phyloP scores from a whole-genome alignment of 92 coral and sea anemone species.

The Desmophyllum pertusum region DNA sequence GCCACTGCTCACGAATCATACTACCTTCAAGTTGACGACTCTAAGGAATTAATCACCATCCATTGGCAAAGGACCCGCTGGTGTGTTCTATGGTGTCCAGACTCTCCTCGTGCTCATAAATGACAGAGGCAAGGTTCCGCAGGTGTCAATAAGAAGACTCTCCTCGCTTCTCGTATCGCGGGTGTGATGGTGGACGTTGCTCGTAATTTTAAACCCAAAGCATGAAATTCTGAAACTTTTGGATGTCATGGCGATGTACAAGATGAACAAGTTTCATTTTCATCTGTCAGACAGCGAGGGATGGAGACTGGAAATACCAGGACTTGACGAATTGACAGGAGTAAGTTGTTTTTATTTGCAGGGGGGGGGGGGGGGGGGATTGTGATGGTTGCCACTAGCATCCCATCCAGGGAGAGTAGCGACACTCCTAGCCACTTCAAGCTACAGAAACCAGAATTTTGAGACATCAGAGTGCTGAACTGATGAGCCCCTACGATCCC shows the following conservation, averaged over 20 bases:
- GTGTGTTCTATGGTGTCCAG: conserved; percentile 88
- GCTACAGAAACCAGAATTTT: too few relatives aligned
- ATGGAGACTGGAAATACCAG: conserved; percentile 96
- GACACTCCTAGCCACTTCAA: too few relatives aligned
- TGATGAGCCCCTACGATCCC: too few relatives aligned
- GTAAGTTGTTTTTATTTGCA: too few relatives aligned
- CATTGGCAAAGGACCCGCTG: conserved; percentile 57
- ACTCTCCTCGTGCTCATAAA: conserved; percentile 69
- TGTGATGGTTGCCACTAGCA: too few relatives aligned
- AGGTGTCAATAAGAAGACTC: conserved; percentile 68
- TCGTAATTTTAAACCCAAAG: conserved; percentile 85
- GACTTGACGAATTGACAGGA: conserved; percentile 76
- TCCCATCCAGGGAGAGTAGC: too few relatives aligned
- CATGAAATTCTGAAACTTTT: conserved; percentile 75
- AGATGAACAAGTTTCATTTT: conserved; percentile 92
- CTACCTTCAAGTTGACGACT: conserved; percentile 40
- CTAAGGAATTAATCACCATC: conserved; percentile 49
- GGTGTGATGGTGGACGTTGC: conserved; percentile 94
- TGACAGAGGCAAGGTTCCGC: conserved; percentile 56
- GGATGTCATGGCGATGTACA: conserved; percentile 93
- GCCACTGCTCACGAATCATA: conserved; percentile 67
- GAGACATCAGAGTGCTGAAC: too few relatives aligned
- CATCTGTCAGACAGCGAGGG: conserved; percentile 94
- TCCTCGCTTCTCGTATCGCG: conserved; percentile 87
- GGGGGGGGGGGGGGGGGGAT: too few relatives aligned